Evolutionary conservation across 2,797 vertebrate genomes (phyloP).

Genomic region (Pantherophis vulpinus): DNA sequence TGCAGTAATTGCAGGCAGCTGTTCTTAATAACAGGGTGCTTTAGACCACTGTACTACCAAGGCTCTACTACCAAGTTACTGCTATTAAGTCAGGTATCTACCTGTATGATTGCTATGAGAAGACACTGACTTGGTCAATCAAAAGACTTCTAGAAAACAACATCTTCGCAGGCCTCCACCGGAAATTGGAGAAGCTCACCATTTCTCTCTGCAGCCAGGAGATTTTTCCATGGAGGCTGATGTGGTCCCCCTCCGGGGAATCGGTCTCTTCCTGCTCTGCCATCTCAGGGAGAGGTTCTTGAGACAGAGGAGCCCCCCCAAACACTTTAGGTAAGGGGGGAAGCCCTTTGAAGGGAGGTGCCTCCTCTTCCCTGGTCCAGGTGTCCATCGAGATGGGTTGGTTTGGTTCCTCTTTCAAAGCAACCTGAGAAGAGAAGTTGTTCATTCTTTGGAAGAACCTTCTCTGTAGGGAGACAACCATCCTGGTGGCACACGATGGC

Average conservation of each 20-base stretch:
- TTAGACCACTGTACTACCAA: too few species aligned
- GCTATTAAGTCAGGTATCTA: not conserved
- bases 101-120: not conserved
- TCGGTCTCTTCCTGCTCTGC: not conserved
- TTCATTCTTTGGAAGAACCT: not conserved
- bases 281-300: not conserved
- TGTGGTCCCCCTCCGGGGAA: fast-evolving
- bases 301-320: not conserved
- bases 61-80: too few species aligned
- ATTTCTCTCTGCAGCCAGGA: constrained; percentile 49
- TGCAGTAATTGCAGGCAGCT: too few species aligned
- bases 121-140: not conserved
- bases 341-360: not conserved
- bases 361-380: not conserved
- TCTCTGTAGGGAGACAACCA: too few species aligned
- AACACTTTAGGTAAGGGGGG: not conserved
- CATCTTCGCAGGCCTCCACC: too few species aligned
- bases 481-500: too few species aligned
- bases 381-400: not conserved
- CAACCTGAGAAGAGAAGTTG: not conserved
- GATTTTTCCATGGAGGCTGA: constrained; percentile 29
- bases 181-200: constrained; percentile 30
- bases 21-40: too few species aligned
- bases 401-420: not conserved
- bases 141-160: not conserved